phyloP scores from a whole-genome alignment of 30 jellyfish, hydroid and myxozoan genomes.

The Morbakka virulenta region DNA sequence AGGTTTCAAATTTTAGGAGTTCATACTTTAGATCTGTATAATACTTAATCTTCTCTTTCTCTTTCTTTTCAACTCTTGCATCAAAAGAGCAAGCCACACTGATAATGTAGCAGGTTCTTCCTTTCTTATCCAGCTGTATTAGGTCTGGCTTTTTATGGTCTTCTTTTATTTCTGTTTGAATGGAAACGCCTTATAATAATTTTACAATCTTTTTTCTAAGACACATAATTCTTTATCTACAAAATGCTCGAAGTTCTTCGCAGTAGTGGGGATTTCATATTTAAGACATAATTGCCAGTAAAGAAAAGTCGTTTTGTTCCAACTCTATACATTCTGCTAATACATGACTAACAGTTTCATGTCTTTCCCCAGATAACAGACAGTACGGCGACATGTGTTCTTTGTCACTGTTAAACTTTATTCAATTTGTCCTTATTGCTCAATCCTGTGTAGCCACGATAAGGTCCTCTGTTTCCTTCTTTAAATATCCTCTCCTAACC shows the following conservation, averaged over 20 bases:
- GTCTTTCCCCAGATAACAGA: not conserved
- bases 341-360: not conserved
- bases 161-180: not conserved
- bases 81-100: no score
- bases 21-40: no score
- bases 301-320: not conserved
- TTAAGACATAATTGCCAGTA: not conserved
- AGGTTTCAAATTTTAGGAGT: no score
- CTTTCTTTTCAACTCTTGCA: no score
- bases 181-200: not conserved
- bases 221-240: not conserved
- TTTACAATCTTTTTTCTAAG: constrained; percentile 1
- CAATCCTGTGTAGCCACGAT: no score
- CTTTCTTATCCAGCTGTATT: no score
- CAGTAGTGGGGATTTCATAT: not conserved
- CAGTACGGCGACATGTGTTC: constrained; percentile 2
- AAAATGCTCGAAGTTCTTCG: not conserved
- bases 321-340: not conserved
- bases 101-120: no score
- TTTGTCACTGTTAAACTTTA: not conserved
- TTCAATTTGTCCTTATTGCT: not conserved
- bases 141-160: constrained; percentile 21
- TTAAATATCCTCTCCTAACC: no score
- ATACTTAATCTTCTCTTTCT: no score
- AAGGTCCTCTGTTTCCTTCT: no score